Conservation (phyloP, 2,113 vertebrate species). For the Myanophis thanlyinensis region DNA sequence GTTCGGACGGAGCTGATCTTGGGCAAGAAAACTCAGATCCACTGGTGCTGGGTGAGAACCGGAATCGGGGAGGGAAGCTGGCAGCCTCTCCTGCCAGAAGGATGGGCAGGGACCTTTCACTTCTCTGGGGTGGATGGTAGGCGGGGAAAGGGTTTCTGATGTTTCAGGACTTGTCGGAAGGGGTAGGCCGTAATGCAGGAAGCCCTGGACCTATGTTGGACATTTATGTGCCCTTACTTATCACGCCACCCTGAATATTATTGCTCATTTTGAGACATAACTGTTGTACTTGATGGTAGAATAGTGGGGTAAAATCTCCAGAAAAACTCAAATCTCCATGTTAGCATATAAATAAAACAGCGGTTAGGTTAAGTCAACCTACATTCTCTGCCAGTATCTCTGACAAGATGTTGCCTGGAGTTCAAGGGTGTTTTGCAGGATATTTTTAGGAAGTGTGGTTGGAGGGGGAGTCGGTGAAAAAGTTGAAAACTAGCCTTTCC, state of each 20-base stretch:
- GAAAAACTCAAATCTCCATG: neutral
- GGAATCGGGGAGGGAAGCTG: neutral
- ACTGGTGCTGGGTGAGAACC: no score
- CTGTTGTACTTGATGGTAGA: neutral
- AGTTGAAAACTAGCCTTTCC: neutral
- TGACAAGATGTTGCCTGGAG: neutral
- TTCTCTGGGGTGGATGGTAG: neutral
- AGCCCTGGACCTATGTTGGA: neutral
- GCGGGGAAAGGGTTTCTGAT: neutral
- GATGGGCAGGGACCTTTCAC: rapidly evolving
- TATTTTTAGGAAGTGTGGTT: neutral
- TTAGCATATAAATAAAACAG: neutral
- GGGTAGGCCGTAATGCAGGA: neutral
- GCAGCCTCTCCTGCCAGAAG: neutral
- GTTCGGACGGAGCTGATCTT: slow-evolving; percentile 24
- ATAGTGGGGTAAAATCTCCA: neutral
- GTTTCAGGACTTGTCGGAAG: neutral
- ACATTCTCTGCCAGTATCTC: neutral
- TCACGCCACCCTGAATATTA: neutral
- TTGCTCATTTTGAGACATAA: neutral
- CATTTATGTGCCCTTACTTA: neutral
- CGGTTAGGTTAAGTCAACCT: neutral
- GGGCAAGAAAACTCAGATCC: slow-evolving; percentile 36
- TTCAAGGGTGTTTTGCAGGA: neutral
- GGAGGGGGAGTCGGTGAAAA: neutral